Evolutionary conservation across 2,113 vertebrate genomes (phyloP).

Genomic region (Sceloporus tristichus): DNA sequence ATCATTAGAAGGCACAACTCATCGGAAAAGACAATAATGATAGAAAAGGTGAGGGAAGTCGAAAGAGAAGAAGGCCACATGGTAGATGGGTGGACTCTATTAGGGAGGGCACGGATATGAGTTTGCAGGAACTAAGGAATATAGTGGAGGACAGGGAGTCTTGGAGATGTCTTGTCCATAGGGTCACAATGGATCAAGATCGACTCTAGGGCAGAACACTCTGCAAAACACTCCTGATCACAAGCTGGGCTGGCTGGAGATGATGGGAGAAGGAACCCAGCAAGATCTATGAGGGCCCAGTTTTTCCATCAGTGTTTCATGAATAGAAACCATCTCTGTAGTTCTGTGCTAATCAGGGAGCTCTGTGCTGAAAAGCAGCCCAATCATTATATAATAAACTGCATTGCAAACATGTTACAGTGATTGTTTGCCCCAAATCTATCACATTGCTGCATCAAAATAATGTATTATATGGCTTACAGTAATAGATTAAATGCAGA

Average conservation of each 20-base stretch:
- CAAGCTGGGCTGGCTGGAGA: neutral
- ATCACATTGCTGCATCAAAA: neutral
- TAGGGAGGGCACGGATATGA: too few relatives aligned
- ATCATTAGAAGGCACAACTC: too few relatives aligned
- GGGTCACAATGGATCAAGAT: too few relatives aligned
- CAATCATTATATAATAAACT: neutral
- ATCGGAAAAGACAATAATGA: too few relatives aligned
- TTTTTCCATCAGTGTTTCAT: neutral
- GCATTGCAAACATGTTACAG: neutral
- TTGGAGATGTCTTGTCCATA: too few relatives aligned
- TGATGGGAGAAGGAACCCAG: neutral
- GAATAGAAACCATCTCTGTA: slow-evolving; percentile 17
- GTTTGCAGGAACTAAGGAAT: too few relatives aligned
- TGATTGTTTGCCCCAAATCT: neutral
- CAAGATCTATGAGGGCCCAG: neutral
- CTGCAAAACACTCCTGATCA: slow-evolving; percentile 10
- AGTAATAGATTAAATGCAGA: neutral
- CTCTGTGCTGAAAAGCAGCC: neutral
- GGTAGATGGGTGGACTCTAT: too few relatives aligned
- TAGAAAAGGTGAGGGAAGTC: too few relatives aligned
- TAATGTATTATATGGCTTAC: neutral
- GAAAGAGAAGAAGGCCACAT: too few relatives aligned
- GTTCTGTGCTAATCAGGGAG: too few relatives aligned
- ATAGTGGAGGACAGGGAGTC: too few relatives aligned
- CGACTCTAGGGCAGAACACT: too few relatives aligned